Conservation (phyloP, 2,113 vertebrate genomes). For the Poeciliopsis retropinna region DNA sequence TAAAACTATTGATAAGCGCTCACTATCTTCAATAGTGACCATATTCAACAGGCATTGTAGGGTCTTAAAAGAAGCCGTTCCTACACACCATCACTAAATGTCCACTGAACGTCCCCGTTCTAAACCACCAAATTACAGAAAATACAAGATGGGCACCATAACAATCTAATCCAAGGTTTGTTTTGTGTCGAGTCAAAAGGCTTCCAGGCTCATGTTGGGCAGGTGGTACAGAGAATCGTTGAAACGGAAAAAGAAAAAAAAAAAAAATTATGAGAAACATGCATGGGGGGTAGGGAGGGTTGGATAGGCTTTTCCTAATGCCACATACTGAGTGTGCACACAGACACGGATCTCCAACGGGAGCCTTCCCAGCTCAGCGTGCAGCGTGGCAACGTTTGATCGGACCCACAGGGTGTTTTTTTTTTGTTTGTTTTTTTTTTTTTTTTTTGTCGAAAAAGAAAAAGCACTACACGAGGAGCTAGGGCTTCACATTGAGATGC, state of each 20-base stretch:
- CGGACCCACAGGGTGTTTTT: slow-evolving; percentile 63
- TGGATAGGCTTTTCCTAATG: slow-evolving; percentile 77
- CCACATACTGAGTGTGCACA: slow-evolving; percentile 79
- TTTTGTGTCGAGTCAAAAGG: slow-evolving; percentile 73
- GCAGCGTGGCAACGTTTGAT: slow-evolving; percentile 49
- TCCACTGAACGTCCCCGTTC: slow-evolving; percentile 71
- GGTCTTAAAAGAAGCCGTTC: slow-evolving; percentile 75
- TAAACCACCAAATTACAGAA: slow-evolving; percentile 74
- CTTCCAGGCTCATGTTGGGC: slow-evolving; percentile 73
- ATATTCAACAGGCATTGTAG: slow-evolving; percentile 74
- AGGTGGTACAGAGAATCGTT: slow-evolving; percentile 68
- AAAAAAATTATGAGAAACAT: slow-evolving; percentile 78
- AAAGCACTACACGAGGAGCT: slow-evolving; percentile 52
- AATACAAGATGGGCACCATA: slow-evolving; percentile 75
- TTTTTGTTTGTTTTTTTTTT: too few relatives aligned
- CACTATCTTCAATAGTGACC: slow-evolving; percentile 79
- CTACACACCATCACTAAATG: slow-evolving; percentile 73
- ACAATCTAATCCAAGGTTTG: slow-evolving; percentile 70
- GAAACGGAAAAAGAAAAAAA: slow-evolving; percentile 65
- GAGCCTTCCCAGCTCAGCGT: slow-evolving; percentile 57
- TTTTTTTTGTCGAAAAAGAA: slow-evolving; percentile 29
- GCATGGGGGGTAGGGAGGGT: slow-evolving; percentile 52
- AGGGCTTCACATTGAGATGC: slow-evolving; percentile 67
- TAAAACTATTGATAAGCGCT: slow-evolving; percentile 79
- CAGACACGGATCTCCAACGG: slow-evolving; percentile 68